Conservation (phyloP, 2,888 invertebrate genomes). For the Marasmarcha lunaedactyla region DNA sequence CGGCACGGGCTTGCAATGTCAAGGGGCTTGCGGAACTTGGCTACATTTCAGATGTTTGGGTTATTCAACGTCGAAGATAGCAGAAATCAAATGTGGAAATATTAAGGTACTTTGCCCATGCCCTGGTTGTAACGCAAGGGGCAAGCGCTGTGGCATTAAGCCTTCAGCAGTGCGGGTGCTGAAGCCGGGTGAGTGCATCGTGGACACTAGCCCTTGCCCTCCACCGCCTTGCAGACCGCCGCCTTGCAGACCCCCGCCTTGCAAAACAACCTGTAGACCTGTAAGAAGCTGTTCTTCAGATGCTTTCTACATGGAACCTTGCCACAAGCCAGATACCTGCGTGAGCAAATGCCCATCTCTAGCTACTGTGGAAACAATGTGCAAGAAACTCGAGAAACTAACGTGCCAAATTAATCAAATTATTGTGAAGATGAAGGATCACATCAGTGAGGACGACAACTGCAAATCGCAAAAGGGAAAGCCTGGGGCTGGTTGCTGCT, state of each 20-base stretch:
- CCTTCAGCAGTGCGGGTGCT: too few species aligned
- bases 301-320: slow-evolving; percentile 20
- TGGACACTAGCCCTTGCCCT: too few species aligned
- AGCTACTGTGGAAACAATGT: slow-evolving; percentile 26
- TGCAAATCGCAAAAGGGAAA: too few species aligned
- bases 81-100: slow-evolving; percentile 39
- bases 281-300: slow-evolving; percentile 10
- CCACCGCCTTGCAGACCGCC: too few species aligned
- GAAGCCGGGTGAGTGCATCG: too few species aligned
- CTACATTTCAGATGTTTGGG: slow-evolving; percentile 45
- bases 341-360: slow-evolving; percentile 10
- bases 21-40: slow-evolving; percentile 46
- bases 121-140: slow-evolving; percentile 34
- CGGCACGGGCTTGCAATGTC: slow-evolving; percentile 43
- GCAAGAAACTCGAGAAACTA: slow-evolving; percentile 28
- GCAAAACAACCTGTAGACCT: not conserved
- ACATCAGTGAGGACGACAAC: too few species aligned
- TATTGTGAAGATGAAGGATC: slow-evolving; percentile 23
- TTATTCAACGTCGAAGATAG: slow-evolving; percentile 47
- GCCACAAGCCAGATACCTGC: not conserved
- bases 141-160: too few species aligned
- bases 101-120: slow-evolving; percentile 51
- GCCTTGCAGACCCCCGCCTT: too few species aligned
- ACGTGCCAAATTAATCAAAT: slow-evolving; percentile 26
- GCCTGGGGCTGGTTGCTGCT: too few species aligned